Percentiles rank a stretch among this genome's conserved stretches.
phyloP scores from a whole-genome alignment of 2,797 vertebrate genomes.

The Anabacerthia variegaticeps region DNA sequence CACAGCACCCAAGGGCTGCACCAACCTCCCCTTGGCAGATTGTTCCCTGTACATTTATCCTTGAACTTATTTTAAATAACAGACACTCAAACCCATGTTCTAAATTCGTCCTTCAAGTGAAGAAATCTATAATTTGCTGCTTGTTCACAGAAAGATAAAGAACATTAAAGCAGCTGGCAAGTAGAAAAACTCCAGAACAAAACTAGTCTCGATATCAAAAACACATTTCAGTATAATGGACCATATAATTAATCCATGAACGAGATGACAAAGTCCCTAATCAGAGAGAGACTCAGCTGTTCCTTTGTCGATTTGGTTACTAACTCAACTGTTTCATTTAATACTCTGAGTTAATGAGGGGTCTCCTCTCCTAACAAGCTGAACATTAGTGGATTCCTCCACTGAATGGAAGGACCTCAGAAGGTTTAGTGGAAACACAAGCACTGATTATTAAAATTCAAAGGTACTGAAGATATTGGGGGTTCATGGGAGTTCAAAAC shows the following conservation, averaged over 20 bases:
- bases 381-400: slow-evolving; percentile 31
- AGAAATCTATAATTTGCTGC: slow-evolving; percentile 3
- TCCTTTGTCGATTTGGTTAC: slow-evolving; percentile 72
- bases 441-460: background rate
- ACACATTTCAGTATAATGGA: slow-evolving; percentile 71
- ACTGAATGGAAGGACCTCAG: background rate
- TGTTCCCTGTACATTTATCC: background rate
- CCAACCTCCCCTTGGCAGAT: accelerated
- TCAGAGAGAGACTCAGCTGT: slow-evolving; percentile 64
- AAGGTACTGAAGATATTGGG: background rate
- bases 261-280: slow-evolving; percentile 65
- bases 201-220: slow-evolving; percentile 53
- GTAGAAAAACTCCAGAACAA: slow-evolving; percentile 28
- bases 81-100: accelerated
- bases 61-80: background rate
- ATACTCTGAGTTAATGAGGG: slow-evolving; percentile 74
- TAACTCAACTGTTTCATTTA: slow-evolving; percentile 78
- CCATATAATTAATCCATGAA: slow-evolving; percentile 77
- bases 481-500: background rate
- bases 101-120: background rate
- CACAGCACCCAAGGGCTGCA: background rate
- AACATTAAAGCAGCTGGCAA: slow-evolving; percentile 38
- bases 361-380: slow-evolving; percentile 66
- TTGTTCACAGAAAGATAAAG: background rate
- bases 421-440: background rate